A percentile compares a stretch with the other conserved stretches of the same genome.
phyloP scores from a whole-genome alignment of 2,797 vertebrate species.

The Onychomys arenicola region DNA sequence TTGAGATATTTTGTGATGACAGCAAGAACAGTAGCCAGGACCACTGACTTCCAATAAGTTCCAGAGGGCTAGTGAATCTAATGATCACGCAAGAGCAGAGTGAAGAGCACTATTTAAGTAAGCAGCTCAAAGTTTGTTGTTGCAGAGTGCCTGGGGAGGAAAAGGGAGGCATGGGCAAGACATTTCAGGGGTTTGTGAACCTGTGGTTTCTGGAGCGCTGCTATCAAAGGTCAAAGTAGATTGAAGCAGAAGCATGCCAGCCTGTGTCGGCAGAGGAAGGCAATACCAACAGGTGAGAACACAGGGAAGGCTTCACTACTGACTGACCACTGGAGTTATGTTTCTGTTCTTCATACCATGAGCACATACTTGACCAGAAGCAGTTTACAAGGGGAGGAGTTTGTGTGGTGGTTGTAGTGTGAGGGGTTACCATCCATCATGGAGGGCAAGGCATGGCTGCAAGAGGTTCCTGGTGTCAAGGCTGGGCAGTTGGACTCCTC shows the following conservation, averaged over 20 bases:
- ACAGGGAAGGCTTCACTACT: neutral
- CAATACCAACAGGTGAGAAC: neutral
- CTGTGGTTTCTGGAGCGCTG: neutral
- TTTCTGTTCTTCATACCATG: neutral
- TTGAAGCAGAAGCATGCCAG: neutral
- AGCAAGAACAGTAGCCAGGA: neutral
- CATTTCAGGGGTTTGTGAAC: neutral
- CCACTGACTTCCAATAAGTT: neutral
- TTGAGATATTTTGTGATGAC: neutral
- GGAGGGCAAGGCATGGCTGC: neutral
- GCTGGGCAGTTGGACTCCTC: neutral
- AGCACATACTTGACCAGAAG: too few species aligned
- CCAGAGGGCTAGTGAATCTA: neutral
- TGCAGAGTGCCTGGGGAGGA: neutral
- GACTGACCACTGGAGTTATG: neutral
- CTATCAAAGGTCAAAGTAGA: neutral
- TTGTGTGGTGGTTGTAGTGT: neutral
- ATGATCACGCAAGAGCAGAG: neutral
- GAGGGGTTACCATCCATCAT: neutral
- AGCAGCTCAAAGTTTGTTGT: neutral
- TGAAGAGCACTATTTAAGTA: neutral
- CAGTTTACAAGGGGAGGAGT: neutral
- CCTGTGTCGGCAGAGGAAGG: neutral
- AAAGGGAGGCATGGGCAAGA: neutral
- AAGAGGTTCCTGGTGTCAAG: too few species aligned